phyloP scores from a whole-genome alignment of 2,888 invertebrate genomes.

The Disparrhopalites patrizii region DNA sequence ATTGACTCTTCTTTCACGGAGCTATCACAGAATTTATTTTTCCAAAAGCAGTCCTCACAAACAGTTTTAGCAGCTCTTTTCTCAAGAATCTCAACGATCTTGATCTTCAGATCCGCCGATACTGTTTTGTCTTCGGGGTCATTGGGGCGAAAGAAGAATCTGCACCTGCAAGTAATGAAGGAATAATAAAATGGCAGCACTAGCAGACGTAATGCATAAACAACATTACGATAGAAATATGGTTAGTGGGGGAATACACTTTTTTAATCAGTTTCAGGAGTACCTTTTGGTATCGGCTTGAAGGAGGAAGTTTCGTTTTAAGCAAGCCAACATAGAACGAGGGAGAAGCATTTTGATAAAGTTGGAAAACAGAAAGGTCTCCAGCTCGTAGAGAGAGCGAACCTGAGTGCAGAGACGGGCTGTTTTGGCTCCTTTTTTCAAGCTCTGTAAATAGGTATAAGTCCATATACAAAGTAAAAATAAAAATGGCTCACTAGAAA shows the following conservation, averaged over 20 bases:
- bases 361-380: conserved; percentile 75
- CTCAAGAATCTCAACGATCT: too few species aligned
- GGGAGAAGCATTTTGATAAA: conserved; percentile 63
- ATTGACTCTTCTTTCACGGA: too few species aligned
- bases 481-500: too few species aligned
- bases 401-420: conserved; percentile 76
- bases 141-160: conserved; percentile 71
- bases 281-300: conserved; percentile 66
- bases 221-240: too few species aligned
- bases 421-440: conserved; percentile 58
- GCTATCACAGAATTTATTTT: too few species aligned
- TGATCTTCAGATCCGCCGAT: conserved; percentile 65
- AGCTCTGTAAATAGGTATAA: conserved; percentile 67
- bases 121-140: conserved; percentile 73
- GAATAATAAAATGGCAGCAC: too few species aligned
- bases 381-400: conserved; percentile 72
- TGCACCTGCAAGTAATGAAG: conserved; percentile 56
- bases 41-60: too few species aligned
- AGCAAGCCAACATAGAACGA: conserved; percentile 60
- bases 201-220: too few species aligned
- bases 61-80: too few species aligned
- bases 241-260: too few species aligned
- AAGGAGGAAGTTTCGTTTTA: conserved; percentile 70
- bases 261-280: too few species aligned
- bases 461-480: too few species aligned